phyloP scores from a whole-genome alignment of 2,113 vertebrate species.

The Puntigrus tetrazona region DNA sequence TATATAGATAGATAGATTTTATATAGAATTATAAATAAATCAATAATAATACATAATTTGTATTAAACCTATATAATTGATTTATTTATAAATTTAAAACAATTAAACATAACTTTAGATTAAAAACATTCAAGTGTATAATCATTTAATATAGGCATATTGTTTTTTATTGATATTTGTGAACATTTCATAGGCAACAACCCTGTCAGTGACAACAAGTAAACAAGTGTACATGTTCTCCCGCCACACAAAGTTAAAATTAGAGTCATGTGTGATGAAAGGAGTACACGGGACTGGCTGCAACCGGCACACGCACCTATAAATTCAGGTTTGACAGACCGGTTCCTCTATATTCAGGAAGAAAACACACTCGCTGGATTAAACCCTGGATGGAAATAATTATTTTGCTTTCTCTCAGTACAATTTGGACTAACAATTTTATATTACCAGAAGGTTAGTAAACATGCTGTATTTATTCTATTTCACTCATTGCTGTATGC shows the following conservation, averaged over 20 bases:
- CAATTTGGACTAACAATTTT: slow-evolving; percentile 21
- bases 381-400: background rate
- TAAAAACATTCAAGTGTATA: too few species aligned
- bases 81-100: too few species aligned
- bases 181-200: background rate
- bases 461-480: background rate
- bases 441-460: background rate
- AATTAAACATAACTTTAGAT: too few species aligned
- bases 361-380: slow-evolving; percentile 11
- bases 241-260: slow-evolving; percentile 62
- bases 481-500: background rate
- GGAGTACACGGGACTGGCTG: slow-evolving; percentile 44
- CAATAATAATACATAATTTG: too few species aligned
- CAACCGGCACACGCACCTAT: slow-evolving; percentile 64
- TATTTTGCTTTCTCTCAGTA: background rate
- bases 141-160: background rate
- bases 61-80: too few species aligned
- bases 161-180: background rate
- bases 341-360: background rate
- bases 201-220: slow-evolving; percentile 36
- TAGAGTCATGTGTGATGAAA: slow-evolving; percentile 44
- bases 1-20: too few species aligned
- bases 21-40: too few species aligned
- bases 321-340: slow-evolving; percentile 62
- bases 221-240: slow-evolving; percentile 64